Evolutionary conservation across 1,140 invertebrate genomes (phyloP), one percentile per base, ranked within the genome.

Genomic region (Monomorium pharaonis): DNA sequence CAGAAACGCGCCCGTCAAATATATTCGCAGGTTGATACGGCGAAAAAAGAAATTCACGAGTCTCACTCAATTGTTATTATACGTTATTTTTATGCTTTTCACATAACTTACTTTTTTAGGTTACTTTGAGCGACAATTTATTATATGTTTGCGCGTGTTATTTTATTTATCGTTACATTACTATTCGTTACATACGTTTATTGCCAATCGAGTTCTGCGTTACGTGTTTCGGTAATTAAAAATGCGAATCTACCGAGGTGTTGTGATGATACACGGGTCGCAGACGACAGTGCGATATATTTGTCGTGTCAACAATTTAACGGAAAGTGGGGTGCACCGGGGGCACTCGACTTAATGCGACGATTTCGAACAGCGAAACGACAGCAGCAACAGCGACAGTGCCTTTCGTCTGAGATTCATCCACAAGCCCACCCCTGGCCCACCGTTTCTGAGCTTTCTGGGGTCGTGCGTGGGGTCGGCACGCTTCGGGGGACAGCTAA

Each of bases 241-340:
- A 83, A 74, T 47, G 14, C 14, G 10, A 1, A n/a, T 18, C 3
- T 21, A 12, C 4, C 47, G 65, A 54, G 37, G 65, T 24, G 65
- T n/a, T n/a, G n/a, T n/a, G n/a, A n/a, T 30, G 21, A 58, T 51
- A 49, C 21, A 58, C 6, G 37, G 27, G 24, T 84, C 69, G 60
- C 21, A 21, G 62, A 42, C 51, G 58, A 47, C 58, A 58, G 76
- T 47, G 91, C 92, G 91, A 94, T 95, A 94, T 94, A 95, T 94
- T 94, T 93, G 92, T 93, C 91, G 91, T 94, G 94, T 94, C 94
- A 94, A 94, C 94, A 94, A 94, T 94, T 95, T 94, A 93, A 92
- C 92, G 88, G 83, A 86, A 90, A 87, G 86, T 89, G 75, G 91
- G 85, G 85, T 88, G 77, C 54, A n/a, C n/a, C n/a, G 85, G 63